Evolutionary conservation across 2,113 vertebrate genomes (phyloP), one percentile per base, ranked within the genome.

Genomic region (Pontoporia blainvillei): DNA sequence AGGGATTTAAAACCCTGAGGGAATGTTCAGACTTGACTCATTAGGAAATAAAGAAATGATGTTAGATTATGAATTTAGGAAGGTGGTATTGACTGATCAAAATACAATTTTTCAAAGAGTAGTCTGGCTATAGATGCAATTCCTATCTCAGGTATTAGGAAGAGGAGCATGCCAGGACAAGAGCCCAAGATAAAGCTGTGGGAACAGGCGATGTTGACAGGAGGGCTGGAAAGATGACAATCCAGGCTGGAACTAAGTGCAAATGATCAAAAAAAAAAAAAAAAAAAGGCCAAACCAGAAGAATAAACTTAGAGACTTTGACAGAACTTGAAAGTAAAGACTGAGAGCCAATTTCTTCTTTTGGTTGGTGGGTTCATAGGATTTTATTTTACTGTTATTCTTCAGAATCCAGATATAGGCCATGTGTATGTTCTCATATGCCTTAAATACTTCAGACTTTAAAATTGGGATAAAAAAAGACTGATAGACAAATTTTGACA

Each of bases 381-480:
- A 41, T 88, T 91, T 81, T 69, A 64, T 59, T 69, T 89, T 64
- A 46, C 2, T 79, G 54, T 49, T 61, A 76, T 61, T 44, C 3
- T 44, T 36, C 46, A 71, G 7, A 85, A 52, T 49, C n/a, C 12
- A 88, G 27, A 34, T 34, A 79, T 59, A 57, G 20, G 31, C 6
- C 36, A 79, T 29, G 1, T 14, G 6, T 59, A 46, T 67, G 2
- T 6, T 81, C 25, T 83, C 20, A 4, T 59, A 73, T 66, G 61
- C 13, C 49, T 96, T 94, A 59, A 81, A 31, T 85, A 59, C 3
- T 36, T 91, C 57, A 44, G 7, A 78, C 67, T 46, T 94, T 92
- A 73, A 84, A 83, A 86, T 52, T 20, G 6, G 72, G n/a, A 91
- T 62, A 86, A 23, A 62, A 57, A 84, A 31, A 76, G 20, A 57